Evolutionary conservation across 2,113 vertebrate species (phyloP).

Genomic region (Porphyrio hochstetteri): DNA sequence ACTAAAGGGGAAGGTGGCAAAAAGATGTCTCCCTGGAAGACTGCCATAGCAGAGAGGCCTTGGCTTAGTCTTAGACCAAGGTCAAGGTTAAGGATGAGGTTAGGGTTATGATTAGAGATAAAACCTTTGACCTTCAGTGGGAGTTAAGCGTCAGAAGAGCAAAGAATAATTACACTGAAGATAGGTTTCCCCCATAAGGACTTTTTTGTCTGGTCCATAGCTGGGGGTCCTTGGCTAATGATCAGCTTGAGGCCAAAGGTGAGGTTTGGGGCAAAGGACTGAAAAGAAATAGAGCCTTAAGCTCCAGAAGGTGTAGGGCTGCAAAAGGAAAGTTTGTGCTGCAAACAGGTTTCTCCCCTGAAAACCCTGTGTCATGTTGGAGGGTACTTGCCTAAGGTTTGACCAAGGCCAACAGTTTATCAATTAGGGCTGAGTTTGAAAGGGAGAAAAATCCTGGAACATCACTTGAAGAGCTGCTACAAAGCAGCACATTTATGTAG

Average conservation of each 20-base stretch:
- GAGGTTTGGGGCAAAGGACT: neutral
- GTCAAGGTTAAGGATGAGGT: neutral
- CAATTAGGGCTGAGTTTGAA: neutral
- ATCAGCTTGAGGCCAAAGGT: neutral
- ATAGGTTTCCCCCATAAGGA: neutral
- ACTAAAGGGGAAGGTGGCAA: neutral
- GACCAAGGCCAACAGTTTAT: neutral
- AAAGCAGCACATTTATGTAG: neutral
- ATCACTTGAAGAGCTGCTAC: neutral
- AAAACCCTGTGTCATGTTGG: neutral
- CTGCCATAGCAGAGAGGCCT: neutral
- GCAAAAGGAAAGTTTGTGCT: neutral
- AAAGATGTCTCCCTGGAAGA: neutral
- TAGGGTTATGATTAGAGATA: neutral
- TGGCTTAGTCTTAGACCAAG: neutral
- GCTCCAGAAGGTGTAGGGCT: neutral
- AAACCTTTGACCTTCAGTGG: neutral
- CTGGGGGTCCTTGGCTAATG: neutral
- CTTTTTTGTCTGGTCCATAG: neutral
- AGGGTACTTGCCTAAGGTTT: neutral
- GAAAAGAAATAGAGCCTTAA: neutral
- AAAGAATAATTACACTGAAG: neutral
- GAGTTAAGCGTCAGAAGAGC: neutral
- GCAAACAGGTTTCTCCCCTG: neutral
- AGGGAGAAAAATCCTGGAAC: neutral